phyloP scores from a whole-genome alignment of 1,140 invertebrate genomes.

The Eueides isabella region DNA sequence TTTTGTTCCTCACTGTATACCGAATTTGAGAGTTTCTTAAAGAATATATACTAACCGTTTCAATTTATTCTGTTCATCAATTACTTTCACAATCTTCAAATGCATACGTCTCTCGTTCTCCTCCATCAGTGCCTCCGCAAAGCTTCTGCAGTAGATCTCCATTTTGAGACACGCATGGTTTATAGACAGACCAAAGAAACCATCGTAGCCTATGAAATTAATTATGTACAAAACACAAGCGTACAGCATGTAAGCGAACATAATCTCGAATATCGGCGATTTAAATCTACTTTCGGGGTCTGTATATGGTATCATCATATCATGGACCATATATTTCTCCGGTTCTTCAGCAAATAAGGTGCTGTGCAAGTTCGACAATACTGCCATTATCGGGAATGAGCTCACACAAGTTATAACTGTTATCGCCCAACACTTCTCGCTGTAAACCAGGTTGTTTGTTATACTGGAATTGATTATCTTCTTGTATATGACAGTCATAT shows the following conservation, averaged over 20 bases:
- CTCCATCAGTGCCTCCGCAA: slow-evolving; percentile 23
- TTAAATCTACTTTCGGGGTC: slow-evolving; percentile 46
- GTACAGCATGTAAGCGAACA: slow-evolving; percentile 46
- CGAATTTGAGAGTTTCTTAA: no score
- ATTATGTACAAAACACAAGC: background rate
- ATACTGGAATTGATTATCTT: slow-evolving; percentile 31
- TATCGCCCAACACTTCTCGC: slow-evolving; percentile 43
- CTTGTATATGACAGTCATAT: slow-evolving; percentile 23
- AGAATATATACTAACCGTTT: slow-evolving; percentile 19
- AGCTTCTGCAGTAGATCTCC: slow-evolving; percentile 25
- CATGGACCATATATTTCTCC: slow-evolving; percentile 53
- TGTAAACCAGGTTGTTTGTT: slow-evolving; percentile 42
- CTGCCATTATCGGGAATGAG: slow-evolving; percentile 48
- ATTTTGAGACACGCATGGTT: slow-evolving; percentile 40
- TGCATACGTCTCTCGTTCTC: background rate
- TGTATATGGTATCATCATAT: slow-evolving; percentile 43
- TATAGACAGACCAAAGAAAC: slow-evolving; percentile 24
- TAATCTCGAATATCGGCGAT: slow-evolving; percentile 49
- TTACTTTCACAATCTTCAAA: slow-evolving; percentile 24
- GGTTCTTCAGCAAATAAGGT: slow-evolving; percentile 39
- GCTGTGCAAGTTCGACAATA: slow-evolving; percentile 43
- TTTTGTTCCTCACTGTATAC: no score
- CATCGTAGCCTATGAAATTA: slow-evolving; percentile 28
- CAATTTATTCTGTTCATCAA: slow-evolving; percentile 30
- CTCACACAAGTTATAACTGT: slow-evolving; percentile 41